phyloP scores from a whole-genome alignment of 2,797 vertebrate species.

The Acestrorhynchus altus region DNA sequence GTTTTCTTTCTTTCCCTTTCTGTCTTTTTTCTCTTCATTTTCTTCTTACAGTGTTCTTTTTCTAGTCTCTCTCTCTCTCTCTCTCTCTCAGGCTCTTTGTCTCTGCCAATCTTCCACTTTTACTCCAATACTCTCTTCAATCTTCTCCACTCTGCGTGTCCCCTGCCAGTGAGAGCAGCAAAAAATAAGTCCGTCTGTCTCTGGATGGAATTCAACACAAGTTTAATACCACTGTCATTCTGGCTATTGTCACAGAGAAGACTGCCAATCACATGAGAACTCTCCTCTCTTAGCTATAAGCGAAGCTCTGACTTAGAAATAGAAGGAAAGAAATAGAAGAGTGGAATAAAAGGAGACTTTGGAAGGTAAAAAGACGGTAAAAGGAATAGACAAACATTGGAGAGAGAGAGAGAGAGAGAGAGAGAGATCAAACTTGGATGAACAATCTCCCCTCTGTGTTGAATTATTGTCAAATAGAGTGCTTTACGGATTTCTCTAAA shows the following conservation, averaged over 20 bases:
- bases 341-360: neutral
- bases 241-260: slow-evolving; percentile 27
- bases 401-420: slow-evolving; percentile 22
- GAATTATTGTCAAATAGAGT: slow-evolving; percentile 17
- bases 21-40: neutral
- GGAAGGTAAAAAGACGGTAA: slow-evolving; percentile 8
- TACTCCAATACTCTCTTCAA: slow-evolving; percentile 1
- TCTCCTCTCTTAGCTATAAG: neutral
- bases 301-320: slow-evolving; percentile 5
- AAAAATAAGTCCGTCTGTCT: slow-evolving; percentile 10
- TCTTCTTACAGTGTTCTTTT: neutral
- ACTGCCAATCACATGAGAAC: slow-evolving; percentile 32
- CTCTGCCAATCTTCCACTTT: slow-evolving; percentile 6
- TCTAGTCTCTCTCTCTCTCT: neutral
- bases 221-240: slow-evolving; percentile 19
- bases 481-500: slow-evolving; percentile 1
- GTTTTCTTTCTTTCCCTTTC: neutral
- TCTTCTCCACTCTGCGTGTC: neutral
- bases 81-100: neutral
- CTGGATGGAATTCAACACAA: neutral
- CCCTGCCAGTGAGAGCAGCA: neutral
- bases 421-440: slow-evolving; percentile 6
- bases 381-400: slow-evolving; percentile 16
- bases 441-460: slow-evolving; percentile 22
- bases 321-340: neutral